Conservation (phyloP, 2,113 vertebrate species). For the Caracal caracal region DNA sequence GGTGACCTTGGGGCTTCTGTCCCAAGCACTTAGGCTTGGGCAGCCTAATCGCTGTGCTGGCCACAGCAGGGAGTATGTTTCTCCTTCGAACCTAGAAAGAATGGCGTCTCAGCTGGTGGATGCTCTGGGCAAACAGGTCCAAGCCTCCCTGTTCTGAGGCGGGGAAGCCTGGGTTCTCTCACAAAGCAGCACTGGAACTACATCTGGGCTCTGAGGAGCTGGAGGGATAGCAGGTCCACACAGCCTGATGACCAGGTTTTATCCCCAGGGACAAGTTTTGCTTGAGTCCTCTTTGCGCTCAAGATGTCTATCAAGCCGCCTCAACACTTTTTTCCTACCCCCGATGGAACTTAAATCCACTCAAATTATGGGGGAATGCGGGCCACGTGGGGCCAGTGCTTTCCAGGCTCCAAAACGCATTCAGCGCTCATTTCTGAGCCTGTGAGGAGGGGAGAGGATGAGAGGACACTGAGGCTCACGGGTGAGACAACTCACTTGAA, state of each 20-base stretch:
- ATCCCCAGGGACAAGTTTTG: not conserved
- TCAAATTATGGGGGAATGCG: not conserved
- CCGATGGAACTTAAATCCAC: not conserved
- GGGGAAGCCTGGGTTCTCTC: not conserved
- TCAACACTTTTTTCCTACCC: not conserved
- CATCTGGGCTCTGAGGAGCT: not conserved
- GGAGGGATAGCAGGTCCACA: not conserved
- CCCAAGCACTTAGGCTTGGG: not conserved
- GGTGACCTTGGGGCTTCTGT: not conserved
- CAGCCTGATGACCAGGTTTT: accelerated
- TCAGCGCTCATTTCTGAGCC: not conserved
- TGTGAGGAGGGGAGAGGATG: not conserved
- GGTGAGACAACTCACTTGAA: not conserved
- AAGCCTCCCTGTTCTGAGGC: no score
- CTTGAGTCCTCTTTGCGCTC: not conserved
- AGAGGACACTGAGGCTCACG: not conserved
- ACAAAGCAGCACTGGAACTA: not conserved
- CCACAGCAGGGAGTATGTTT: not conserved
- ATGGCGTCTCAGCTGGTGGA: no score
- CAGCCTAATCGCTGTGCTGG: not conserved
- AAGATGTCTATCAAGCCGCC: not conserved
- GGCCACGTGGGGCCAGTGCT: not conserved
- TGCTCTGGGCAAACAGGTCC: not conserved
- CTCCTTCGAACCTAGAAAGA: not conserved
- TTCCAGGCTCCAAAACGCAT: not conserved